phyloP scores from a whole-genome alignment of 1,140 invertebrate genomes.

The Zaprionus camerounensis region DNA sequence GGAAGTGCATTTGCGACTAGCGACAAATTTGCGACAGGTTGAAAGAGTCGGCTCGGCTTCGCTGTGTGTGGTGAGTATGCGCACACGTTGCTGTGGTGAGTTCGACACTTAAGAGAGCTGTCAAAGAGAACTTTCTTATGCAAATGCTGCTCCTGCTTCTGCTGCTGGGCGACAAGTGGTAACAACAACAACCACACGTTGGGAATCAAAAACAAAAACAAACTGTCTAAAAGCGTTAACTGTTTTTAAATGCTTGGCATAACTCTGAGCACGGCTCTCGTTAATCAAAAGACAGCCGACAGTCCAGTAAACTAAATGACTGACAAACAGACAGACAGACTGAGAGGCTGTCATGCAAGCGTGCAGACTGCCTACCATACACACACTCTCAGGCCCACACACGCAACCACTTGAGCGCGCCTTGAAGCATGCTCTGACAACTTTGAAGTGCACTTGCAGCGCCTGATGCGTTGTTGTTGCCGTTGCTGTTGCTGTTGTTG shows the following conservation, averaged over 20 bases:
- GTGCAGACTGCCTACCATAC: neutral
- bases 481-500: constrained; percentile 38
- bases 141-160: constrained; percentile 26
- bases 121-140: constrained; percentile 24
- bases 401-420: constrained; percentile 67
- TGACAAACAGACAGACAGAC: constrained; percentile 28
- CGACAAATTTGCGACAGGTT: constrained; percentile 63
- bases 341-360: too few relatives aligned
- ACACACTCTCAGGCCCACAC: constrained; percentile 9
- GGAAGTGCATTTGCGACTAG: constrained; percentile 23
- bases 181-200: neutral
- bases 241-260: constrained; percentile 45
- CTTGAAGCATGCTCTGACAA: constrained; percentile 76
- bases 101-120: constrained; percentile 46
- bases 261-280: constrained; percentile 35
- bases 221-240: constrained; percentile 49
- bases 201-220: constrained; percentile 18
- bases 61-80: constrained; percentile 55
- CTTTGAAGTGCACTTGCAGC: constrained; percentile 70
- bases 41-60: constrained; percentile 28
- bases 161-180: constrained; percentile 21
- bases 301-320: constrained; percentile 53
- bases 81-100: constrained; percentile 31
- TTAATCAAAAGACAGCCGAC: constrained; percentile 29
- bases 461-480: constrained; percentile 35